Percentiles rank a stretch among this genome's conserved stretches.
Evolutionary conservation across 2,888 invertebrate species (phyloP).

Genomic region (Neoascia interrupta): DNA sequence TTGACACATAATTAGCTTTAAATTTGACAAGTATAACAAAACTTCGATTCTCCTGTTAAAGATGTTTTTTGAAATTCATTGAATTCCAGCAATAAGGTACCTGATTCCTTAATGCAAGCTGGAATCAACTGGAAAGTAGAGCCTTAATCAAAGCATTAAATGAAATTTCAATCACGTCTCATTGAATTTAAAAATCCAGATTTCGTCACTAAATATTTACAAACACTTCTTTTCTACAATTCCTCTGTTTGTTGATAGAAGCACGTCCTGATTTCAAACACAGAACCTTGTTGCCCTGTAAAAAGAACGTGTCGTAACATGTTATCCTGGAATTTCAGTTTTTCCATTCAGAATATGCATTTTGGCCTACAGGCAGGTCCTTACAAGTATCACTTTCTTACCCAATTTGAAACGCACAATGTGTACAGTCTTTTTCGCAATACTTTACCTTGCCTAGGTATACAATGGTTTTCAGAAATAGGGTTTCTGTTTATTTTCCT

Average conservation of each 20-base stretch:
- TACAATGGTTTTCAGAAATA: constrained; percentile 10
- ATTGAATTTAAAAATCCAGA: neutral
- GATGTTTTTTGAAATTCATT: too few relatives aligned
- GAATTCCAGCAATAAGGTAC: too few relatives aligned
- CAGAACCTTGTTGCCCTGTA: neutral
- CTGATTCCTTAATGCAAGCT: too few relatives aligned
- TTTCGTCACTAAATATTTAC: neutral
- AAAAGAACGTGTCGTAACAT: constrained; percentile 54
- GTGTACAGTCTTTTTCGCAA: too few relatives aligned
- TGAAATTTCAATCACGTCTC: neutral
- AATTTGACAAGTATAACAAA: too few relatives aligned
- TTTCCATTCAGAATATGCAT: constrained; percentile 1
- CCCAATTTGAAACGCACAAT: constrained; percentile 40
- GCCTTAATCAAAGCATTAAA: neutral
- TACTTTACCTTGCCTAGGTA: neutral
- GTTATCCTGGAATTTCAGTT: constrained; percentile 31
- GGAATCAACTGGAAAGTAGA: too few relatives aligned
- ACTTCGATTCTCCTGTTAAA: too few relatives aligned
- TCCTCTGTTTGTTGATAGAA: constrained; percentile 25
- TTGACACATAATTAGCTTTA: too few relatives aligned
- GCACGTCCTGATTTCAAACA: constrained; percentile 26
- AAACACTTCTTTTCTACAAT: constrained; percentile 23
- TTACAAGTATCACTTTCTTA: constrained; percentile 36
- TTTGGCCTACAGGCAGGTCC: constrained; percentile 17
- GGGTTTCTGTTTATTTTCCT: neutral